Evolutionary conservation across 1,140 invertebrate species (phyloP), one percentile per base, ranked within the genome.

Genomic region (Panagrolaimus sp.): DNA sequence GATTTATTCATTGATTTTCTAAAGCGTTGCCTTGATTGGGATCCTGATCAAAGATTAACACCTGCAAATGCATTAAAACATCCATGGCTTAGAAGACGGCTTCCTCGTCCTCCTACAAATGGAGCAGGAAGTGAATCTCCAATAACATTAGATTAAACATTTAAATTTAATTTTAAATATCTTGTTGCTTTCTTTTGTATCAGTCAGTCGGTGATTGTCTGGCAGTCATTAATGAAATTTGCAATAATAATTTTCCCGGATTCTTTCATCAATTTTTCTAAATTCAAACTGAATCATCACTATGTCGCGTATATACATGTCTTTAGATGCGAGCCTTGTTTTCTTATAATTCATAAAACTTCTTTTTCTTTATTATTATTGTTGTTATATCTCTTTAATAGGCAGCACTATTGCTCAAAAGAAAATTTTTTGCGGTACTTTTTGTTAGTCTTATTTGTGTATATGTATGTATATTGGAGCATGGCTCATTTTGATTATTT

Each of bases 1-100:
- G 89, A 89, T 9, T 86, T 93, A 61, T 99, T 99, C 85, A 87
- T 97, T 63, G 95, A 98, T 85, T 99, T 99, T 84, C 91, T 99
- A 78, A 89, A 90, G 74, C 87, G 90, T 61, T 96, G 93, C 84
- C 86, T 98, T 31, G 92, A 96, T 75, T 97, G 93, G 94, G 93
- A 96, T 86, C 94, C 95, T 1, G 89, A 91, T 27, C 87, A 88
- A 64, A 87, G 96, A 57, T 89, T 99, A 87, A 97, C 92, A 8
- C 95, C 96, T 0, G 87, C 88, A 66, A 89, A 90, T 74, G 96
- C 96, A 9, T 85, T 98, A 13, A 87, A 91, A 67, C 96, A 99
- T 86, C 88, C 89, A 38, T 98, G 95, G 96, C 86, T 99, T 16
- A 87, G 93, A 53, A 87, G 94, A 65, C 87, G 93, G 51, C 93